Evolutionary conservation across 2,113 vertebrate genomes (phyloP), one percentile per base, ranked within the genome.

Genomic region (Catharus minimus): DNA sequence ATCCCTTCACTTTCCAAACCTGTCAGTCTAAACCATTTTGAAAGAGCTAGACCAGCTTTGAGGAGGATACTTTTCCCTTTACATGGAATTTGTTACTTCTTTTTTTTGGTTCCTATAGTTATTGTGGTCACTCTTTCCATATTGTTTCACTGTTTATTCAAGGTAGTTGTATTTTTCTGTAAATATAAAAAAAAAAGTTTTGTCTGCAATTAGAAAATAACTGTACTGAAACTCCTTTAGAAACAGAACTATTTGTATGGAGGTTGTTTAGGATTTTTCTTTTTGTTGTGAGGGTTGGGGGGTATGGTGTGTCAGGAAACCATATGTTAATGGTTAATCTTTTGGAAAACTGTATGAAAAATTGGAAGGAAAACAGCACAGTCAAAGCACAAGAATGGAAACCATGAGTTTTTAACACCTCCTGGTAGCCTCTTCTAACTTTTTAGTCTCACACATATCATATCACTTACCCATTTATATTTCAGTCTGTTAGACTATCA

Each of bases 81-180:
- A 90, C 52, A 9, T 72, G 72, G 52, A 58, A 55, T 91, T 89
- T 76, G 10, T 87, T 92, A 52, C 65, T 86, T 80, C 52, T 50
- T 83, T 36, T 82, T 92, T 86, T 65, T 38, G 33, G 38, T 55
- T 61, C 41, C n/a, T 67, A 3, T 27, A 89, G 39, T 82, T 94
- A 49, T 39, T 87, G 49, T 57, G 49, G 68, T 72, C 64, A 38
- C 39, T 82, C 53, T 92, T 77, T 65, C 77, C 69, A 76, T 21
- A 6, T 77, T 78, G 46, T 94, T 93, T 80, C 80, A 89, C 82
- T 89, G 47, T 90, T 94, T 80, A 62, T 94, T 96, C 65, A 80
- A 94, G 55, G 38, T 74, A 94, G 56, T 46, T 84, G 32, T 88
- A 52, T 82, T 89, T 95, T 96, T 93, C 68, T 97, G 82, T 97